Evolutionary conservation across 2,113 vertebrate species (phyloP).

Genomic region (Dipodomys stephensi): DNA sequence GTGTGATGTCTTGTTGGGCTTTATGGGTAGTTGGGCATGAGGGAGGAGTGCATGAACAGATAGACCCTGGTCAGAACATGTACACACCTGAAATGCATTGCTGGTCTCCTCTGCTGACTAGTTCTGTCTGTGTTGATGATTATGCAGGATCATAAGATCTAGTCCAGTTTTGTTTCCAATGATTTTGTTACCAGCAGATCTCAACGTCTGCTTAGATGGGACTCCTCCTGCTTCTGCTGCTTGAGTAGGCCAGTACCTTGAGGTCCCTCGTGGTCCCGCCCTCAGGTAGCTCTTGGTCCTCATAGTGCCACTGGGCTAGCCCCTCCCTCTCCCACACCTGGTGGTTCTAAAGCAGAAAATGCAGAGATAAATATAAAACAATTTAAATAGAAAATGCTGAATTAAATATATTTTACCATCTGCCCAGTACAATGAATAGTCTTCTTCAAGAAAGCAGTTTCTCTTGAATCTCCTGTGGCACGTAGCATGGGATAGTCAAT

Average conservation of each 20-base stretch:
- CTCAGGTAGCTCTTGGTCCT: background rate
- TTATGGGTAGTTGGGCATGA: background rate
- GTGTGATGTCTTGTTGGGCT: background rate
- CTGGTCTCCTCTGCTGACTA: background rate
- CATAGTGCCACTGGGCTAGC: background rate
- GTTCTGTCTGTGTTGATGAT: background rate
- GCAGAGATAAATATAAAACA: background rate
- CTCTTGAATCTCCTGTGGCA: slow-evolving; percentile 15
- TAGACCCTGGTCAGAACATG: background rate
- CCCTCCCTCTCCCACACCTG: background rate
- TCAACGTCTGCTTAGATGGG: background rate
- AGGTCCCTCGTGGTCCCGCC: background rate
- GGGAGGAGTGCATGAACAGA: background rate
- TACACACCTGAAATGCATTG: background rate
- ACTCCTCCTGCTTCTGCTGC: background rate
- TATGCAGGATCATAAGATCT: background rate
- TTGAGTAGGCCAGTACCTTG: background rate
- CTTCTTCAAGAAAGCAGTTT: slow-evolving; percentile 23
- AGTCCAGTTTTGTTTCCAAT: background rate
- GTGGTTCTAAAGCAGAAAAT: slow-evolving; percentile 39
- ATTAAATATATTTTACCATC: slow-evolving; percentile 49
- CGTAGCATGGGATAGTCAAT: background rate
- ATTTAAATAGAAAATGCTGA: slow-evolving; percentile 65
- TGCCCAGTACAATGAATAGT: slow-evolving; percentile 57
- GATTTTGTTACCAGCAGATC: background rate